Evolutionary conservation across 2,113 vertebrate genomes (phyloP), one percentile per base, ranked within the genome.

Genomic region (Heterochromis multidens): DNA sequence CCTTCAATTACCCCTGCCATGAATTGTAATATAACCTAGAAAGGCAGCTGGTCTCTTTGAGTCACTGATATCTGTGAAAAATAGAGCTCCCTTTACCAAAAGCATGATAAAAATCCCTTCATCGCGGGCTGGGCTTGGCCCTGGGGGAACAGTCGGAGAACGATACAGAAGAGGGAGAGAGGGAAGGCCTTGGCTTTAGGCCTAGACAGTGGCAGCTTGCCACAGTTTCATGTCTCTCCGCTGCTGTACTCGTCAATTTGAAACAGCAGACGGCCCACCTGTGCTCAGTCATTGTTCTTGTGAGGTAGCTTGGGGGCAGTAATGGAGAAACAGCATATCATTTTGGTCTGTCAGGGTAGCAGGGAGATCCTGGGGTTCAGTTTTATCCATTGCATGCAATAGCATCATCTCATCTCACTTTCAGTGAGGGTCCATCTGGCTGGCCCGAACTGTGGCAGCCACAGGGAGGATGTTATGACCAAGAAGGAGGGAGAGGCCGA

Each of bases 211-310:
- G 90, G 91, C 88, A 83, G 58, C 29, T 40, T 33, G 85, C 93
- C 88, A 90, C 11, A 35, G 80, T 84, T 84, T 91, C 82, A 77
- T 81, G 84, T 88, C 88, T 89, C 82, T 31, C 29, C n/a, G 10
- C 79, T 65, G 79, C 59, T 74, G 77, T 56, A 67, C 67, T 86
- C 43, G 40, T 84, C 80, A 25, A 8, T 84, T 74, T 81, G 79
- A 87, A 85, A 86, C 87, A 82, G 78, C 83, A 82, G 81, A 79
- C 70, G 35, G 63, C 67, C 81, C 87, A 91, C 93, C 90, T 93
- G 89, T 80, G 84, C 59, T 19, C 35, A 76, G 31, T 13, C 80
- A 85, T 85, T 84, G 82, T 80, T 89, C 80, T 76, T 35, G 76
- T 57, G 43, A 60, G 85, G 70, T 23, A 33, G 49, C 60, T 6